Evolutionary conservation across 1,140 invertebrate genomes (phyloP), one percentile per base, ranked within the genome.

Genomic region (Melitaea cinxia): DNA sequence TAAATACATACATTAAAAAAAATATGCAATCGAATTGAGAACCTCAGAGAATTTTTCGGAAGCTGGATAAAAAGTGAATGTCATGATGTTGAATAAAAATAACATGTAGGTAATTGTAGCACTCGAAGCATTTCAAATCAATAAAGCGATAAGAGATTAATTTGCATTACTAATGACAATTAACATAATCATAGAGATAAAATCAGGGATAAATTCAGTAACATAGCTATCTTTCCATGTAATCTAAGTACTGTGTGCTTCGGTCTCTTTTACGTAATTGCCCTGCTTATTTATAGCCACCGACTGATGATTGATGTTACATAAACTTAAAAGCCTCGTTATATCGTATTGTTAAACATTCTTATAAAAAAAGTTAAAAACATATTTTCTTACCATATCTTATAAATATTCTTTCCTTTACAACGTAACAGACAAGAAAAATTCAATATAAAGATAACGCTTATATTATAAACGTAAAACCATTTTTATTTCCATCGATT

Each of bases 181-280:
- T 64, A 33, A 64, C 57, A 56, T 64, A 49, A 64, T 64, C 19
- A 19, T 49, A 23, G 24, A 49, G 62, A 64, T 57, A 50, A 47
- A 55, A 64, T 64, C 53, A 56, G 30, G 15, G 15, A 7, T 19
- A 58, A 33, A 28, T 19, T 26, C 24, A n/a, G 49, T 52, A 52
- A 52, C 19, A 23, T 23, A 24, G 49, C 49, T 58, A 58, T 58
- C 56, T 45, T 4, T 26, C n/a, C 26, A 23, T 30, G 30, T 28
- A 28, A 58, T 58, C 42, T 24, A 9, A 58, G 56, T 10, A 26
- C 26, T 19, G 26, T 47, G 56, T 23, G 55, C 55, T 26, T 58
- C 39, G 37, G 54, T 37, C 54, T 47, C 42, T 58, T 57, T 58
- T 42, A 49, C 42, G 56, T 49, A 58, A 58, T 47, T 47, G 12